Conservation (phyloP, 1,140 invertebrate species). For the Meloidogyne hapla region DNA sequence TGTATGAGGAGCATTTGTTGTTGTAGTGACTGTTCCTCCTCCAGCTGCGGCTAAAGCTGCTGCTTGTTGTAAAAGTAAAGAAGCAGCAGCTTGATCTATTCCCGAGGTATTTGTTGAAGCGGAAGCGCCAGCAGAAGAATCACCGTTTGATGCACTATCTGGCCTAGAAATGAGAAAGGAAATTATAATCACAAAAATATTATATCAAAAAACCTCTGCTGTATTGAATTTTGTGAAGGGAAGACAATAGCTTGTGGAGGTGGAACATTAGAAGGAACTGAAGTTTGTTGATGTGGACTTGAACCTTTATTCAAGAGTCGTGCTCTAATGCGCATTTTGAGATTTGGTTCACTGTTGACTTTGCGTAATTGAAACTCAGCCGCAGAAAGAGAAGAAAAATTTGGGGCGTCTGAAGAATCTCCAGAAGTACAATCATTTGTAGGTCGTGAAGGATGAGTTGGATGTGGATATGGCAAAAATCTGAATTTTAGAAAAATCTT, state of each 20-base stretch:
- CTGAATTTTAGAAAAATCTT: conserved; percentile 23
- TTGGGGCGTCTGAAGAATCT: not conserved
- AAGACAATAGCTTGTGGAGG: not conserved
- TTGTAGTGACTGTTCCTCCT: conserved; percentile 1
- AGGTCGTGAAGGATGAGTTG: conserved; percentile 31
- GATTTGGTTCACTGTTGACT: conserved; percentile 62
- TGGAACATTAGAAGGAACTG: not conserved
- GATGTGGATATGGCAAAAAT: conserved; percentile 61
- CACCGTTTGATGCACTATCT: conserved; percentile 46
- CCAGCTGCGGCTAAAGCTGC: conserved; percentile 28
- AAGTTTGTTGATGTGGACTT: conserved; percentile 29
- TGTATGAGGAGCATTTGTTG: conserved; percentile 32
- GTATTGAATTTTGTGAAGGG: not conserved
- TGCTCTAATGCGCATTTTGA: conserved; percentile 60
- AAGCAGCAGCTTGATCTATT: conserved; percentile 2
- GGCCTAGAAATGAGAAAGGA: conserved; percentile 37
- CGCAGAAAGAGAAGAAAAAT: conserved; percentile 21
- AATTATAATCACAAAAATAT: not conserved
- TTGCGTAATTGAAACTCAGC: conserved; percentile 61
- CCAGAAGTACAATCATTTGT: not conserved
- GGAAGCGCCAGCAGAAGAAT: conserved; percentile 25
- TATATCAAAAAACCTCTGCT: conserved; percentile 6
- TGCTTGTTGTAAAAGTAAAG: conserved; percentile 13
- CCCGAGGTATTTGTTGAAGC: conserved; percentile 4
- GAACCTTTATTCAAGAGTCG: conserved; percentile 59